Evolutionary conservation across 1,140 invertebrate genomes (phyloP).

Genomic region (Lepidurus packardi): DNA sequence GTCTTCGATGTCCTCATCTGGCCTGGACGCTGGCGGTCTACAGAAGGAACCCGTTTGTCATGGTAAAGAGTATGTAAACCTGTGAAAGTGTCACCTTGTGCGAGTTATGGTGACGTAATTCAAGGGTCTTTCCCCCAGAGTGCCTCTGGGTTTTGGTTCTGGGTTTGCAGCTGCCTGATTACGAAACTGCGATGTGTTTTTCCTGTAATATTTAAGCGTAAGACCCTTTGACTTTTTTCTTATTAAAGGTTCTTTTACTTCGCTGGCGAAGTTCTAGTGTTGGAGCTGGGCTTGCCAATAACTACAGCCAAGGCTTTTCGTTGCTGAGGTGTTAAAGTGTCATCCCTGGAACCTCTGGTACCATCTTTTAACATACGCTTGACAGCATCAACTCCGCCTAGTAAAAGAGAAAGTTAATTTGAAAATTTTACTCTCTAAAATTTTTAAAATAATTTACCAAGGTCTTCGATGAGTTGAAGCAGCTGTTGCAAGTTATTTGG

Average conservation of each 20-base stretch:
- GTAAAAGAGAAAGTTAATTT: neutral
- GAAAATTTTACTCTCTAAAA: neutral
- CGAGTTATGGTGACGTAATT: constrained; percentile 5
- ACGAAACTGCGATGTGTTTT: constrained; percentile 7
- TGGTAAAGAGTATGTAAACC: neutral
- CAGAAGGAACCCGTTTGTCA: neutral
- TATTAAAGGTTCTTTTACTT: neutral
- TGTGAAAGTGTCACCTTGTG: neutral
- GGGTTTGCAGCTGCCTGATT: neutral
- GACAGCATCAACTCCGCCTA: constrained; percentile 39
- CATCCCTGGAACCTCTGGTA: constrained; percentile 17
- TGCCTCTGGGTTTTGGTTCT: neutral
- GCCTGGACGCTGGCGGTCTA: neutral
- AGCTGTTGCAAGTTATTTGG: constrained; percentile 37
- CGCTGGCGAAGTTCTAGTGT: neutral
- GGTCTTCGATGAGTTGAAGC: constrained; percentile 38
- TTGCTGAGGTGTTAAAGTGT: constrained; percentile 27
- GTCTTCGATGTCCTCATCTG: neutral
- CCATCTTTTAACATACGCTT: constrained; percentile 36
- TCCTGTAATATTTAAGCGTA: neutral
- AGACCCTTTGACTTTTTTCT: neutral
- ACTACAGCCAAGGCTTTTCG: constrained; percentile 30
- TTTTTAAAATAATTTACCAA: constrained; percentile 33
- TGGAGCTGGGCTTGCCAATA: constrained; percentile 22
- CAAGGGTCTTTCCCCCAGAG: neutral